phyloP scores from a whole-genome alignment of 2,113 vertebrate species.

The Gobiocypris rarus region DNA sequence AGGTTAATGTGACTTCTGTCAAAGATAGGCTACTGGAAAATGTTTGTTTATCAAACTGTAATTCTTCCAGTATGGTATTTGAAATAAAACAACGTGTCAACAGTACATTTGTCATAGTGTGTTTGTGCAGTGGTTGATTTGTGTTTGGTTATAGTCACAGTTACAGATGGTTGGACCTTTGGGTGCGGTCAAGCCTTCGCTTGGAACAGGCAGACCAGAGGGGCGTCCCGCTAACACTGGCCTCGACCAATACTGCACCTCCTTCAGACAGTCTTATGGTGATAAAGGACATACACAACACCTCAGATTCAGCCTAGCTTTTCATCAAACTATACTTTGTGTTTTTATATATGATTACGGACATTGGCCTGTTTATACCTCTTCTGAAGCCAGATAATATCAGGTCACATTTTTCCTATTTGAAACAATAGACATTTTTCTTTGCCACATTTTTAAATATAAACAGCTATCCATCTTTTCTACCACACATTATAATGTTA shows the following conservation, averaged over 20 bases:
- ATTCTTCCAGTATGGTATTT: background rate
- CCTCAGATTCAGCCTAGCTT: background rate
- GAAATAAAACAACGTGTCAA: background rate
- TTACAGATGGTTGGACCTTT: conserved; percentile 63
- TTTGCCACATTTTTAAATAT: background rate
- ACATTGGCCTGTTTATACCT: background rate
- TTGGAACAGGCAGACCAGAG: conserved; percentile 45
- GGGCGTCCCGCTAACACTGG: conserved; percentile 42
- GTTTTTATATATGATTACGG: background rate
- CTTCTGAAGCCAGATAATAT: background rate
- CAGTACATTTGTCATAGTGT: background rate
- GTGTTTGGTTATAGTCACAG: conserved; percentile 63
- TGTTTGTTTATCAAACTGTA: conserved; percentile 12
- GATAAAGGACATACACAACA: conserved; percentile 5
- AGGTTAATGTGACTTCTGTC: background rate
- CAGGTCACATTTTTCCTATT: background rate
- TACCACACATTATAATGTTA: background rate
- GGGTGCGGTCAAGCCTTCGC: conserved; percentile 40
- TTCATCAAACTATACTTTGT: background rate
- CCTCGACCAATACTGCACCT: conserved; percentile 43
- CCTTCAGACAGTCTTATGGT: conserved; percentile 47
- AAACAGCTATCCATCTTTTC: conserved; percentile 9
- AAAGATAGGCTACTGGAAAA: background rate
- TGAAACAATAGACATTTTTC: background rate
- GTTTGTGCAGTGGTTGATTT: conserved; percentile 20